Conservation (phyloP, 2,797 vertebrate species). For the Siniperca obscura region DNA sequence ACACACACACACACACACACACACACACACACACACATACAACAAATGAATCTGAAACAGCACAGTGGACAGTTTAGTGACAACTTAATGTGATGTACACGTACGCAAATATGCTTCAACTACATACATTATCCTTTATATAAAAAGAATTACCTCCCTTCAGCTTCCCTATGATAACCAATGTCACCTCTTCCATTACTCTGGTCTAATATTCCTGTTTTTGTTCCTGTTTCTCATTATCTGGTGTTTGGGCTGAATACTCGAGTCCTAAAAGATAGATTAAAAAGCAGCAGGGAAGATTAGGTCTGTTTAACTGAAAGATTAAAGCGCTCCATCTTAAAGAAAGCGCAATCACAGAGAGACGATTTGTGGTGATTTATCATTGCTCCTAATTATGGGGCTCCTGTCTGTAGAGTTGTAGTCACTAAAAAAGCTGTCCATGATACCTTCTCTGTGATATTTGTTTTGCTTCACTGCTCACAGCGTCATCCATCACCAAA, state of each 20-base stretch:
- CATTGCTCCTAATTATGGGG: slow-evolving; percentile 60
- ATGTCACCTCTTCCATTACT: slow-evolving; percentile 33
- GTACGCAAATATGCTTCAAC: slow-evolving; percentile 2
- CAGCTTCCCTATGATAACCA: slow-evolving; percentile 25
- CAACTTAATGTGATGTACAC: not conserved
- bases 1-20: not conserved
- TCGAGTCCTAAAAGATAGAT: slow-evolving; percentile 62
- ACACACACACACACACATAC: not conserved
- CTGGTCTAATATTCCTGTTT: slow-evolving; percentile 27
- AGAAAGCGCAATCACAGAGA: slow-evolving; percentile 63
- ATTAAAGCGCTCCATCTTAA: slow-evolving; percentile 79
- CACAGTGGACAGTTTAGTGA: slow-evolving; percentile 9
- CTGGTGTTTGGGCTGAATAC: slow-evolving; percentile 39
- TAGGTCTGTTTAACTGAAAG: slow-evolving; percentile 72
- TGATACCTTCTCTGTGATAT: slow-evolving; percentile 54
- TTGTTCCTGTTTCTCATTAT: slow-evolving; percentile 58
- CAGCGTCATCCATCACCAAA: slow-evolving; percentile 58
- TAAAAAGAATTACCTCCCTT: slow-evolving; percentile 28
- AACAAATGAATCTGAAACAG: not conserved
- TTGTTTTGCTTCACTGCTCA: slow-evolving; percentile 61
- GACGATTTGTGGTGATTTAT: slow-evolving; percentile 71
- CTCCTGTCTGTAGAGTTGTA: slow-evolving; percentile 41
- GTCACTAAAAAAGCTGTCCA: slow-evolving; percentile 42
- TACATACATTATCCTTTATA: slow-evolving; percentile 6
- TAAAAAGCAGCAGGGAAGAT: slow-evolving; percentile 74